Conservation (phyloP, 2,888 invertebrate genomes). For the Blastobasis lacticolella region DNA sequence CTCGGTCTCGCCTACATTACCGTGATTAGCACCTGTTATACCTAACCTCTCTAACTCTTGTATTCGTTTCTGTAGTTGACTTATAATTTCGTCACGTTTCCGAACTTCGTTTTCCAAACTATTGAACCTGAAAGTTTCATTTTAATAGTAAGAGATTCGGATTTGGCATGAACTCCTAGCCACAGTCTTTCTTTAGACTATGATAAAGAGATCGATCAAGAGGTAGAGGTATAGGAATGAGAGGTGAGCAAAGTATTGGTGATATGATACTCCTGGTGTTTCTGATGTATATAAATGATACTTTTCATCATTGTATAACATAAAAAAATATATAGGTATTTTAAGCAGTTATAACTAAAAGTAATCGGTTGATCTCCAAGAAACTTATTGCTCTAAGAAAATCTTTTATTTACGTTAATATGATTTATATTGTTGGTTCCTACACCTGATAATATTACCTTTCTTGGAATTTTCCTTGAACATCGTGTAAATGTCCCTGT, state of each 20-base stretch:
- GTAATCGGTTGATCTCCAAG: neutral
- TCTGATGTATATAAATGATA: too few species aligned
- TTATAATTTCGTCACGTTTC: constrained; percentile 86
- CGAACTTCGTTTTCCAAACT: constrained; percentile 87
- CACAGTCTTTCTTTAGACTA: too few species aligned
- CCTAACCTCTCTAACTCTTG: constrained; percentile 76
- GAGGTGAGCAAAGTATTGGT: too few species aligned
- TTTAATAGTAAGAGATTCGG: neutral
- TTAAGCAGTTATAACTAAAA: neutral
- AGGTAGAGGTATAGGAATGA: too few species aligned
- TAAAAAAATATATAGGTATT: constrained; percentile 3
- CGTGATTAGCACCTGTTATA: constrained; percentile 24
- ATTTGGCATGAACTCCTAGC: too few species aligned
- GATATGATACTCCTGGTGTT: too few species aligned
- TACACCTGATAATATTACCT: constrained; percentile 38
- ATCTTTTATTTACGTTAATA: neutral
- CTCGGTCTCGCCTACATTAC: constrained; percentile 19
- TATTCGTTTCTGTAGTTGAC: constrained; percentile 82
- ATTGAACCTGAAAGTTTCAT: constrained; percentile 69
- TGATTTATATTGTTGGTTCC: too few species aligned
- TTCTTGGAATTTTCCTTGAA: constrained; percentile 81
- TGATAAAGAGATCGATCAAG: too few species aligned
- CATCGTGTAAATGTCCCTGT: constrained; percentile 81
- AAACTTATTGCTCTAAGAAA: neutral
- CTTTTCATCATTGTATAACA: too few species aligned